These are phyloP conservation scores for Caenorhabditis brenneri DNA, from an alignment of 1,140 invertebrate species.

Conservation along the genomic window DNA sequence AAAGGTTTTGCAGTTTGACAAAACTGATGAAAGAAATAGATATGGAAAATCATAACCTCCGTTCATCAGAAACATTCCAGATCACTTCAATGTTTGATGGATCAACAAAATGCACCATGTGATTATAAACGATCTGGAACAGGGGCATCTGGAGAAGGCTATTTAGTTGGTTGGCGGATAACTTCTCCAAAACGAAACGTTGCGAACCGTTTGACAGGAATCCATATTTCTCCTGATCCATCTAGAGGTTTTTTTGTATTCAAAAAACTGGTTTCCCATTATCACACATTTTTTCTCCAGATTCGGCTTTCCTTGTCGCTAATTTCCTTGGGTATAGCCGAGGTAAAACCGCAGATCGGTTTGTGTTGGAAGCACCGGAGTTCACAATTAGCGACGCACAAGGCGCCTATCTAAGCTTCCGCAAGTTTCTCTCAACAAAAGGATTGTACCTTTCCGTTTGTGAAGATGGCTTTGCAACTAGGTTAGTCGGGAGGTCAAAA, in stretches of 20 bases:
- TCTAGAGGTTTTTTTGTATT: slow-evolving; percentile 1
- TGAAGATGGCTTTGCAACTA: slow-evolving; percentile 43
- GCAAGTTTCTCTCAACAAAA: slow-evolving; percentile 51
- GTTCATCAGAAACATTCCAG: too few species aligned
- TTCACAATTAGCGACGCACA: slow-evolving; percentile 46
- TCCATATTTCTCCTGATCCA: slow-evolving; percentile 38
- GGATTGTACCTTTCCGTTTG: slow-evolving; percentile 47
- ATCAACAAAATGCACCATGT: slow-evolving; percentile 29
- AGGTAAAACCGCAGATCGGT: background rate
- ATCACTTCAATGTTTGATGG: slow-evolving; percentile 41
- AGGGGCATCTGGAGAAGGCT: slow-evolving; percentile 49
- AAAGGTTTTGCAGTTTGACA: too few species aligned
- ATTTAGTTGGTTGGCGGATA: slow-evolving; percentile 49
- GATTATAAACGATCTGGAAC: slow-evolving; percentile 45
- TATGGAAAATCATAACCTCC: too few species aligned
- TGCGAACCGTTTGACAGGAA: slow-evolving; percentile 52
- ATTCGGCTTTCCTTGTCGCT: slow-evolving; percentile 30
- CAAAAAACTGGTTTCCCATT: background rate
- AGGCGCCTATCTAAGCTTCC: slow-evolving; percentile 51
- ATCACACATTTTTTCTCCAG: slow-evolving; percentile 22
- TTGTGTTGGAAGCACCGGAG: slow-evolving; percentile 46
- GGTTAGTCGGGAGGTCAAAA: slow-evolving; percentile 12
- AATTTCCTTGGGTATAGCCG: slow-evolving; percentile 42
- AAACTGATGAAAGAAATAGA: too few species aligned
- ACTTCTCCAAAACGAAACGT: slow-evolving; percentile 31